A percentile compares a stretch with the other conserved stretches of the same genome.
Evolutionary conservation across 2,113 vertebrate genomes (phyloP).

Genomic region (Nipponia nippon): DNA sequence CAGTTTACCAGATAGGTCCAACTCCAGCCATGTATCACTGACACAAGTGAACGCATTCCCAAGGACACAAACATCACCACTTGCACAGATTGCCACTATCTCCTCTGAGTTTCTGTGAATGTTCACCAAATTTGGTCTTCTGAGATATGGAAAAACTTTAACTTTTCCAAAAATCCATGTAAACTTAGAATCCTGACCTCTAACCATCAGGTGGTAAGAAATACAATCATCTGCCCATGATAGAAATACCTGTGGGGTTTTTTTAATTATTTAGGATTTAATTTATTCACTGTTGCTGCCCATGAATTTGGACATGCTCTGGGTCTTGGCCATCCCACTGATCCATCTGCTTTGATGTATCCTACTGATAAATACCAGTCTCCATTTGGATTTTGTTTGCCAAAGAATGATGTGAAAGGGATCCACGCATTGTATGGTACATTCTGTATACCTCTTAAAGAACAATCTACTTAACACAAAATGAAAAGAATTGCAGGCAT

Average conservation of each 20-base stretch:
- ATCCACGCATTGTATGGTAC: conserved; percentile 75
- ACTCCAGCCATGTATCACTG: not conserved
- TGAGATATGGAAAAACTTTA: not conserved
- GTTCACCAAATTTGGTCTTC: not conserved
- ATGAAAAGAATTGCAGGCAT: not conserved
- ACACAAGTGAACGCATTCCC: not conserved
- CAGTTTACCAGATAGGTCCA: not conserved
- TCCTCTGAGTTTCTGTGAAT: not conserved
- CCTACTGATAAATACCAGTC: conserved; percentile 74
- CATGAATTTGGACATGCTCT: conserved; percentile 79
- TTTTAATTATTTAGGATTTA: conserved; percentile 70
- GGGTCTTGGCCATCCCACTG: conserved; percentile 75
- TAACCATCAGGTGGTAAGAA: not conserved
- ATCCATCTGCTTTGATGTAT: conserved; percentile 77
- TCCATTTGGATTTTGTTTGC: conserved; percentile 65
- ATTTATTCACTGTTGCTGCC: conserved; percentile 79
- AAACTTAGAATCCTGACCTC: not conserved
- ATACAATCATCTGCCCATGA: not conserved
- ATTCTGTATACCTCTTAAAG: not conserved
- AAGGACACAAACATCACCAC: not conserved
- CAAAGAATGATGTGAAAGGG: conserved; percentile 71
- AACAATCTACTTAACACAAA: not conserved
- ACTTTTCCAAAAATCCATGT: not conserved
- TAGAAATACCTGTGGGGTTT: not conserved
- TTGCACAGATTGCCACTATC: not conserved